Conservation (phyloP, 2,888 invertebrate genomes). For the Hemaris fuciformis region DNA sequence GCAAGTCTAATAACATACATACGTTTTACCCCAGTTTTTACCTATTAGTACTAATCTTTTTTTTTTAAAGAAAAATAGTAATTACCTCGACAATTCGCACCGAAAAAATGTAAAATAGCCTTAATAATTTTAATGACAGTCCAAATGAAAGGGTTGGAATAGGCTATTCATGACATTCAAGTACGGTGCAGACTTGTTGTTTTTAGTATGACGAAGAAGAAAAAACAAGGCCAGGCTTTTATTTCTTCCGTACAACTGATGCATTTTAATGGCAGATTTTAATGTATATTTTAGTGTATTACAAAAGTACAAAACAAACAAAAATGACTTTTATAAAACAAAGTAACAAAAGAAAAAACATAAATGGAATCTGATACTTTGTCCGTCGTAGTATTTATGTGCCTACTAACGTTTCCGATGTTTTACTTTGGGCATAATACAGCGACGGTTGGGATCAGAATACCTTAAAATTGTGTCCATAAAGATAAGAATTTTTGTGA, state of each 20-base stretch:
- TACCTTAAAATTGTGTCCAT: constrained; percentile 60
- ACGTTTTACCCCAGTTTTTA: neutral
- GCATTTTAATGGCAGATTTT: neutral
- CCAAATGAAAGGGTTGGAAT: constrained; percentile 2
- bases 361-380: constrained; percentile 22
- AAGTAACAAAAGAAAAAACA: constrained; percentile 20
- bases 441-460: constrained; percentile 43
- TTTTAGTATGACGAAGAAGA: neutral
- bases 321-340: neutral
- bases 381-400: constrained; percentile 30
- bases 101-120: neutral
- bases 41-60: neutral
- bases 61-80: neutral
- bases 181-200: neutral
- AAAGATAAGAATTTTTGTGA: constrained; percentile 64
- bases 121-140: constrained; percentile 6
- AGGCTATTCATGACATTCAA: neutral
- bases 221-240: neutral
- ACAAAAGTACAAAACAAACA: neutral
- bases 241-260: neutral
- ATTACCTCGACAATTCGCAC: neutral
- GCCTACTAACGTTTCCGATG: constrained; percentile 28
- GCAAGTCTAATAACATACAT: neutral
- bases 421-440: constrained; percentile 39
- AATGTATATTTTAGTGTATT: neutral